phyloP scores from a whole-genome alignment of 2,888 invertebrate genomes.

The Agonum fuliginosum region DNA sequence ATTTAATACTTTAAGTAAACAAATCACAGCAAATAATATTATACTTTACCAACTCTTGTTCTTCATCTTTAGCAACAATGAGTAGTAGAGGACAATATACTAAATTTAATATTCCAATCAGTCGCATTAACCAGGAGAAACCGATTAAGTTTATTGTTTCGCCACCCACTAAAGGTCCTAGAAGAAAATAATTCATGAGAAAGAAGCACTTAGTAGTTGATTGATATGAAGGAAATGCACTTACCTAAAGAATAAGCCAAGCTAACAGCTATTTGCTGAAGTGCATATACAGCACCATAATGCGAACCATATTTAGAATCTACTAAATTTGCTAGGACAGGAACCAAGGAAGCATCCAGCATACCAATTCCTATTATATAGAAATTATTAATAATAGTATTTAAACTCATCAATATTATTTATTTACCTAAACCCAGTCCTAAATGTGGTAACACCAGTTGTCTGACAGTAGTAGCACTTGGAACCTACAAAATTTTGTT shows the following conservation, averaged over 20 bases:
- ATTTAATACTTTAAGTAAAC: constrained; percentile 7
- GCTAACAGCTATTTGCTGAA: constrained; percentile 88
- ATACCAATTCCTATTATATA: constrained; percentile 82
- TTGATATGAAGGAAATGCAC: constrained; percentile 12
- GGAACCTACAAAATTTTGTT: constrained; percentile 79
- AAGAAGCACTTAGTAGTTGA: background rate
- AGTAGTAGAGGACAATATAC: constrained; percentile 81
- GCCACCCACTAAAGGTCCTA: constrained; percentile 85
- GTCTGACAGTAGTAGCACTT: constrained; percentile 75
- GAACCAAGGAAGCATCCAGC: constrained; percentile 87
- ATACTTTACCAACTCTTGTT: constrained; percentile 50
- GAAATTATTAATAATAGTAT: constrained; percentile 28
- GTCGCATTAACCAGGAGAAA: constrained; percentile 84
- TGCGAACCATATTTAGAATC: constrained; percentile 77
- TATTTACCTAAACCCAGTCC: constrained; percentile 78
- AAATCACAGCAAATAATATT: background rate
- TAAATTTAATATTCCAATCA: constrained; percentile 82
- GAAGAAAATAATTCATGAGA: constrained; percentile 54
- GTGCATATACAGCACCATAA: constrained; percentile 87
- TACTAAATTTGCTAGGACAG: constrained; percentile 84
- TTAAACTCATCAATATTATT: background rate
- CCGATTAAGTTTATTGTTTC: constrained; percentile 82
- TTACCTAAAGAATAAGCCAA: constrained; percentile 86
- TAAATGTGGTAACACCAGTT: constrained; percentile 84
- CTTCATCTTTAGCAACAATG: constrained; percentile 68